A percentile compares a stretch with the other conserved stretches of the same genome.
Conservation (phyloP, 1,140 invertebrate genomes). For the Nylanderia fulva region DNA sequence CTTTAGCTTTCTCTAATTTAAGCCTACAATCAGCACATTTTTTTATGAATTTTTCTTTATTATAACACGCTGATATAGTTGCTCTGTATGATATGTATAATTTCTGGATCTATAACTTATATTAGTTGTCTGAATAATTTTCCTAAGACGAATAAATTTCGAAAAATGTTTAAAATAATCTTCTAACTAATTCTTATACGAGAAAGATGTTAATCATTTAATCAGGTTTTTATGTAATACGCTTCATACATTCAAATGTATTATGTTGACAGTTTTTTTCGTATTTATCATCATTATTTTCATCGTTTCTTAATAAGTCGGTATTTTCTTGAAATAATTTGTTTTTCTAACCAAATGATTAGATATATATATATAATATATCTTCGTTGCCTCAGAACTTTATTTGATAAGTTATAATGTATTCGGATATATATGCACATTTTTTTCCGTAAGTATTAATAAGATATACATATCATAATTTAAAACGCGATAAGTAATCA, state of each 20-base stretch:
- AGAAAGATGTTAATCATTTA: background rate
- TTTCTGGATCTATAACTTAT: slow-evolving; percentile 16
- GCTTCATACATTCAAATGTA: background rate
- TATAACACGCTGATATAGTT: slow-evolving; percentile 51
- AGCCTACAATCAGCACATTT: background rate
- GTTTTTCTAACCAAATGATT: background rate
- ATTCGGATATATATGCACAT: background rate
- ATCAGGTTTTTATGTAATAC: no score
- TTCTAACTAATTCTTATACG: slow-evolving; percentile 1
- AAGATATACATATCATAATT: background rate
- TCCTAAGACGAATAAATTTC: no score
- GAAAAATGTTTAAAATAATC: background rate
- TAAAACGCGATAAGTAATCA: background rate
- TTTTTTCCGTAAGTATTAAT: background rate
- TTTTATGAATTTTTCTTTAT: slow-evolving; percentile 28
- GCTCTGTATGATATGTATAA: background rate
- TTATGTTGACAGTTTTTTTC: no score
- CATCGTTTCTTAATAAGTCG: background rate
- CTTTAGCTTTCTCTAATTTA: background rate
- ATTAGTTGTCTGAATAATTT: slow-evolving; percentile 22
- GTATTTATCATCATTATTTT: slow-evolving; percentile 12
- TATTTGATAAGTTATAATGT: background rate
- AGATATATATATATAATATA: no score
- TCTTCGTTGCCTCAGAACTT: background rate
- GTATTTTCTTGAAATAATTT: background rate